Conservation (phyloP, 2,797 vertebrate species). For the Chloroceryle inda region DNA sequence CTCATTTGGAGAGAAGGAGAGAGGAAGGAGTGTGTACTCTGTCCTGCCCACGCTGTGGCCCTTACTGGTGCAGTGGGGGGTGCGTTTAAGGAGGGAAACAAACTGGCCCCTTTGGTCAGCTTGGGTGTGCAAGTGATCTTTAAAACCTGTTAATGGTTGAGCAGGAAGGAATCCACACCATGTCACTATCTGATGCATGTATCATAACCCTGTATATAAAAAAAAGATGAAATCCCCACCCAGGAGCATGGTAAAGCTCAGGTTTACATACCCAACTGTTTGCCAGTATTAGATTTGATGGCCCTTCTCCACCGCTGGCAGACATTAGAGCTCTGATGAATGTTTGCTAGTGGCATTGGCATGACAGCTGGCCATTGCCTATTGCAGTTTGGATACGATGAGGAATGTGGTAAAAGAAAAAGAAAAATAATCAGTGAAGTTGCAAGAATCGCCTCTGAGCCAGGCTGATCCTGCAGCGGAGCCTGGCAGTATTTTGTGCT, state of each 20-base stretch:
- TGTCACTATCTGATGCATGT: not conserved
- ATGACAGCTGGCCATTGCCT: not conserved
- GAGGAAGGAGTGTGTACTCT: not conserved
- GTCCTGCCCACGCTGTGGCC: rapidly evolving
- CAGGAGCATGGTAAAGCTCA: not conserved
- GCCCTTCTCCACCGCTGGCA: not conserved
- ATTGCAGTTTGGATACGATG: not conserved
- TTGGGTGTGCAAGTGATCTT: not conserved
- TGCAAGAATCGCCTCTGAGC: not conserved
- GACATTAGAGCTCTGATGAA: not conserved
- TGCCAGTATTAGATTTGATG: not conserved
- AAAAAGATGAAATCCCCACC: not conserved
- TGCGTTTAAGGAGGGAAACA: not conserved
- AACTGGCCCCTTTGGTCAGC: not conserved
- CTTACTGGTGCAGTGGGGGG: not conserved
- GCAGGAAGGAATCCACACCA: not conserved
- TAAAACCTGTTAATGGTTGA: not conserved
- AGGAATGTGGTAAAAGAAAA: not conserved
- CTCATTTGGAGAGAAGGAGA: not conserved
- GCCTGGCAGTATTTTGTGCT: not conserved
- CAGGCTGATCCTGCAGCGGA: not conserved
- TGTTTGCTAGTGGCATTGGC: not conserved
- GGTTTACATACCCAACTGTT: not conserved
- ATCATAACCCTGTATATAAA: rapidly evolving
- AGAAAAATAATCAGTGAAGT: not conserved